These are phyloP conservation scores for Ephestia elutella DNA, from an alignment of 1,140 invertebrate species.

Conservation along the genomic window DNA sequence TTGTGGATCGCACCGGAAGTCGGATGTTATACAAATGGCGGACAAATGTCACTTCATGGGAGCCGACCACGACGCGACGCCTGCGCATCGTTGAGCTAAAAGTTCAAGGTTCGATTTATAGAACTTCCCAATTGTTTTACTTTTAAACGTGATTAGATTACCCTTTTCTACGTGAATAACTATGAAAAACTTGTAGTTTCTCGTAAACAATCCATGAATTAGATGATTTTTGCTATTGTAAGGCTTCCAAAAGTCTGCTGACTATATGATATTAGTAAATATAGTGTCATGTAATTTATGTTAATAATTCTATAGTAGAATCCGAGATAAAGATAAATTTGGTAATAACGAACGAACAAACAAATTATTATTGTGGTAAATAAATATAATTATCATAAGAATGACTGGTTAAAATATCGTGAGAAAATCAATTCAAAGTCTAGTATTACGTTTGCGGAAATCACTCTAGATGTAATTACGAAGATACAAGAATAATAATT, in stretches of 20 bases:
- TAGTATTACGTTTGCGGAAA: not conserved
- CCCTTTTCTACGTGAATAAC: no score
- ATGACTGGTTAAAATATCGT: not conserved
- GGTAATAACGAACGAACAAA: not conserved
- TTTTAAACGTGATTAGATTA: no score
- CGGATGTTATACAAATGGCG: constrained; percentile 1
- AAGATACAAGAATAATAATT: not conserved
- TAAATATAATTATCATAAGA: not conserved
- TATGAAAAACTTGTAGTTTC: not conserved
- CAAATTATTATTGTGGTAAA: not conserved
- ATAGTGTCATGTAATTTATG: no score
- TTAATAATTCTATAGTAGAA: no score
- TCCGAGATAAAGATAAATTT: not conserved
- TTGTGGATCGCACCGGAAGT: not conserved
- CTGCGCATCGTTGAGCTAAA: not conserved
- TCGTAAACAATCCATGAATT: no score
- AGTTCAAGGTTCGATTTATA: not conserved
- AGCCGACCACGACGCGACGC: constrained; percentile 1
- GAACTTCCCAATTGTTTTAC: not conserved
- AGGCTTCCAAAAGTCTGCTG: no score
- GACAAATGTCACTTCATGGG: constrained; percentile 3
- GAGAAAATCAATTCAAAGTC: not conserved
- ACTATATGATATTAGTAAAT: no score
- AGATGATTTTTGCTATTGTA: no score
- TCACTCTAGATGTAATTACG: not conserved